These are phyloP conservation scores for Simalia tracyae DNA, from an alignment of 2,797 vertebrate genomes.

Conservation along the genomic window DNA sequence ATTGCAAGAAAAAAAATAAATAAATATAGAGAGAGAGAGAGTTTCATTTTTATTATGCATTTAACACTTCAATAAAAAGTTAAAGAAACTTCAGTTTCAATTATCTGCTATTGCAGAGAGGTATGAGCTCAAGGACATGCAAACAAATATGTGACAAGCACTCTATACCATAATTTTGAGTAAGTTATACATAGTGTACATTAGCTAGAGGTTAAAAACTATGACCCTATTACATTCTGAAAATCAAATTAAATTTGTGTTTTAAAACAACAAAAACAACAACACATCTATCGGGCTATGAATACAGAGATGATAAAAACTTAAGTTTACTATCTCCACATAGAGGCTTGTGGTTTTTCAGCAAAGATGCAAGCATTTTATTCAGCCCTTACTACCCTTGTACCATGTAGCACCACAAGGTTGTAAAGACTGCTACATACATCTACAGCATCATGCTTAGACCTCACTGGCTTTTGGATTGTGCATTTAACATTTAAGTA, in stretches of 20 bases:
- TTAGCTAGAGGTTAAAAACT: slow-evolving; percentile 41
- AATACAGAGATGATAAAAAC: slow-evolving; percentile 49
- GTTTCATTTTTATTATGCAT: slow-evolving; percentile 56
- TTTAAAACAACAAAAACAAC: neutral
- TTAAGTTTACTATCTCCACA: slow-evolving; percentile 41
- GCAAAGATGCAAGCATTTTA: slow-evolving; percentile 58
- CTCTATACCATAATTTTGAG: slow-evolving; percentile 54
- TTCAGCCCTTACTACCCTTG: slow-evolving; percentile 69
- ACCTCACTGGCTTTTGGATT: slow-evolving; percentile 64
- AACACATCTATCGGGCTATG: slow-evolving; percentile 40
- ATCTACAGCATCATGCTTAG: slow-evolving; percentile 69
- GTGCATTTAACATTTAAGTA: slow-evolving; percentile 59
- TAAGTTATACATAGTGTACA: slow-evolving; percentile 61
- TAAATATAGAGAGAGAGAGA: slow-evolving; percentile 45
- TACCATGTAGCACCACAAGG: slow-evolving; percentile 76
- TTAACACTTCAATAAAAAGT: slow-evolving; percentile 66
- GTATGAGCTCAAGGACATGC: slow-evolving; percentile 62
- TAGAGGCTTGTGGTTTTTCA: slow-evolving; percentile 55
- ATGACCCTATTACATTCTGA: slow-evolving; percentile 18
- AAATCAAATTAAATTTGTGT: neutral
- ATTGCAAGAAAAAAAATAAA: slow-evolving; percentile 68
- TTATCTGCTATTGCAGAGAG: slow-evolving; percentile 48
- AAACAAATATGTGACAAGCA: slow-evolving; percentile 46
- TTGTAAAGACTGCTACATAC: slow-evolving; percentile 71
- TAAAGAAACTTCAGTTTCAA: slow-evolving; percentile 57